Conservation (phyloP, 2,888 invertebrate genomes). For the Microdon myrmicae region DNA sequence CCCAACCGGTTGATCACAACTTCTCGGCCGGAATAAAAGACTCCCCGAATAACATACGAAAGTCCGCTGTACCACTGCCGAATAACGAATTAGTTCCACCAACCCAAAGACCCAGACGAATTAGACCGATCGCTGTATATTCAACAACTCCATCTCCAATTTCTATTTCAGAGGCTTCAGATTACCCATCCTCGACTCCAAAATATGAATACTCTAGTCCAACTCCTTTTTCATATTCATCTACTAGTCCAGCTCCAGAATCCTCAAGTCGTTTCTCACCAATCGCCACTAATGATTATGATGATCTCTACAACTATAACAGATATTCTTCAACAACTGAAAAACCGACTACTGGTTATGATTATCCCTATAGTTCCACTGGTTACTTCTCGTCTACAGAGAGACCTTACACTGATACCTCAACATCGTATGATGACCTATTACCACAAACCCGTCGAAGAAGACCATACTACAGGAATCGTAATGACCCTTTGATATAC, state of each 20-base stretch:
- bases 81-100: slow-evolving; percentile 59
- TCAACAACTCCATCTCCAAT: slow-evolving; percentile 60
- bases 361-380: slow-evolving; percentile 25
- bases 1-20: slow-evolving; percentile 57
- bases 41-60: slow-evolving; percentile 27
- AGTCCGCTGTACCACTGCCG: slow-evolving; percentile 51
- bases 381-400: slow-evolving; percentile 40
- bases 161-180: slow-evolving; percentile 48
- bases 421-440: slow-evolving; percentile 54
- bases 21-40: slow-evolving; percentile 23
- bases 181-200: slow-evolving; percentile 35
- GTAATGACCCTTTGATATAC: slow-evolving; percentile 58
- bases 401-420: slow-evolving; percentile 57
- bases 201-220: slow-evolving; percentile 58
- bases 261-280: slow-evolving; percentile 56
- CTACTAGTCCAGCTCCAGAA: slow-evolving; percentile 64
- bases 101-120: slow-evolving; percentile 52
- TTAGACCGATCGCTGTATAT: slow-evolving; percentile 60
- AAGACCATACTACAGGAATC: slow-evolving; percentile 55
- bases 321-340: slow-evolving; percentile 39
- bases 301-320: slow-evolving; percentile 26
- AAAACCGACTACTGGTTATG: slow-evolving; percentile 55
- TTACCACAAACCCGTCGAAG: slow-evolving; percentile 46
- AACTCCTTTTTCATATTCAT: slow-evolving; percentile 56
- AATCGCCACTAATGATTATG: slow-evolving; percentile 41